Percentiles rank a stretch among this genome's conserved stretches.
Conservation (phyloP, 2,113 vertebrate genomes). For the Gymnarchus niloticus region DNA sequence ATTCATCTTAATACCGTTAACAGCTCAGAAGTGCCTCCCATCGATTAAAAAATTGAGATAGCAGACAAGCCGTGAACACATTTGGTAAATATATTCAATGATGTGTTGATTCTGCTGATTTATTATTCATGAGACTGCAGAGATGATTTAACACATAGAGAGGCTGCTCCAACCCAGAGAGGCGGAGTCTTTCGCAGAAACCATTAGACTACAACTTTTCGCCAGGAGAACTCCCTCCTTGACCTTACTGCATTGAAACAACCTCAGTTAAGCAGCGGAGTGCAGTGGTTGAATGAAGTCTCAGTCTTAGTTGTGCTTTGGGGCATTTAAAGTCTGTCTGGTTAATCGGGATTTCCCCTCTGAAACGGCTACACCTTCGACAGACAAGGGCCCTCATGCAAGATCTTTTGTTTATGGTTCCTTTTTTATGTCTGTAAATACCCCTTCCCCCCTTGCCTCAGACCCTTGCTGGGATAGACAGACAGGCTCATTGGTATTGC, state of each 20-base stretch:
- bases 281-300: background rate
- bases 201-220: background rate
- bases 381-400: background rate
- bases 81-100: background rate
- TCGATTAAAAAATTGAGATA: background rate
- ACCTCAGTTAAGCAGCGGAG: background rate
- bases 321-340: background rate
- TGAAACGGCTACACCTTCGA: no score
- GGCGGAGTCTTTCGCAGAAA: background rate
- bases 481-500: background rate
- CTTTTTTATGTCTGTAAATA: background rate
- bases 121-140: slow-evolving; percentile 3
- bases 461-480: background rate
- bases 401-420: background rate
- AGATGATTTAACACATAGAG: background rate
- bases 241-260: background rate
- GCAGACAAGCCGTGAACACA: background rate
- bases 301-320: background rate
- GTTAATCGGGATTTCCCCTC: background rate
- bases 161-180: background rate
- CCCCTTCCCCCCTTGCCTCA: background rate
- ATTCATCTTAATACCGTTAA: background rate
- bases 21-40: background rate
- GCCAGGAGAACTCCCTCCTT: background rate
- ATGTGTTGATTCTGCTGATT: background rate